A percentile compares a stretch with the other conserved stretches of the same genome.
Conservation (phyloP, 1,140 invertebrate species). For the Diabrotica virgifera region DNA sequence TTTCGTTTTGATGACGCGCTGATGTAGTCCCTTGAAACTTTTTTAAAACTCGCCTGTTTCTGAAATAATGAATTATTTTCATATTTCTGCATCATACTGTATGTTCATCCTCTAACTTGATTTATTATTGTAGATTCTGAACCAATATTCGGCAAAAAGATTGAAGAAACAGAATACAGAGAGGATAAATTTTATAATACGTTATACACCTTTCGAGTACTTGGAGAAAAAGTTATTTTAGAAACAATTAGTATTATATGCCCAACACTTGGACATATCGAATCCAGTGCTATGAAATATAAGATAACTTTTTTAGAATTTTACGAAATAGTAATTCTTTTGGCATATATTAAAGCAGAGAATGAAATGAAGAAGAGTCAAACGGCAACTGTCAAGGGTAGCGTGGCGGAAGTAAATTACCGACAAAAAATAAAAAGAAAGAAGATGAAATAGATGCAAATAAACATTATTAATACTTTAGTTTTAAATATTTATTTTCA, state of each 20-base stretch:
- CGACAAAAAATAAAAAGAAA: background rate
- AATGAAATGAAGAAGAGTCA: background rate
- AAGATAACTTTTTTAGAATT: slow-evolving; percentile 57
- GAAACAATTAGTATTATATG: slow-evolving; percentile 41
- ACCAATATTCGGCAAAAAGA: background rate
- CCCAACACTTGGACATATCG: slow-evolving; percentile 38
- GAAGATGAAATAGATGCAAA: background rate
- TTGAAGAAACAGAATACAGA: background rate
- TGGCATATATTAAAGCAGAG: slow-evolving; percentile 31
- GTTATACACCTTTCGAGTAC: slow-evolving; percentile 16
- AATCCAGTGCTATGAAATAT: slow-evolving; percentile 50
- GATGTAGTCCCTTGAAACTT: too few species aligned
- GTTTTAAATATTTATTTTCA: too few species aligned
- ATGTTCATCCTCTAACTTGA: background rate
- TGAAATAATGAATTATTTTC: too few species aligned
- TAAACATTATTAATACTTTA: too few species aligned
- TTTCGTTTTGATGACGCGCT: too few species aligned
- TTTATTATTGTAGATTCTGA: too few species aligned
- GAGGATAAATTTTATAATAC: background rate
- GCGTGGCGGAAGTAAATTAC: background rate
- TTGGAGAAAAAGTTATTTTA: slow-evolving; percentile 35
- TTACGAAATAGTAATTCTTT: slow-evolving; percentile 51
- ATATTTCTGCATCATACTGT: too few species aligned
- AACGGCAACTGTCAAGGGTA: background rate
- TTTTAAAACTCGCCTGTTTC: too few species aligned